Percentiles rank a stretch among this genome's conserved stretches.
phyloP scores from a whole-genome alignment of 2,113 vertebrate genomes.

The Varanus komodoensis region DNA sequence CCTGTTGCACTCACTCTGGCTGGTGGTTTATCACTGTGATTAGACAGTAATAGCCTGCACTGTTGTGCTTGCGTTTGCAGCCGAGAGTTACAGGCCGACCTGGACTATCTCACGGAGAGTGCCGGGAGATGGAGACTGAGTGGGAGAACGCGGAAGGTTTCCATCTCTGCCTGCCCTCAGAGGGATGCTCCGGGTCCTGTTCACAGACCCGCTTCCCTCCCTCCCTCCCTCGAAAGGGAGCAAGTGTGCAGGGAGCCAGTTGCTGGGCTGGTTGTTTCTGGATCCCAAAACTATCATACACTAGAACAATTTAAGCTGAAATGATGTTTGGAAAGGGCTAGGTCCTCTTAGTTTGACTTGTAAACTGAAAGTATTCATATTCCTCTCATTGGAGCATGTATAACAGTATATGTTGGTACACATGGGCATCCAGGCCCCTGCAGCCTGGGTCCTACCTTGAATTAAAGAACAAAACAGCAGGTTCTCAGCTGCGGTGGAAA shows the following conservation, averaged over 20 bases:
- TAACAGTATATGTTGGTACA: neutral
- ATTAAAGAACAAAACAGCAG: no score
- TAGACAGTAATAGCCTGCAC: conserved; percentile 15
- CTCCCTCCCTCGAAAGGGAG: no score
- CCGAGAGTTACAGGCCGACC: neutral
- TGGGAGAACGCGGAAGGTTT: neutral
- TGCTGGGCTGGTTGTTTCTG: neutral
- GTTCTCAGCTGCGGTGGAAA: no score
- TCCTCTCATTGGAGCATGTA: neutral
- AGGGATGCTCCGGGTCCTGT: neutral
- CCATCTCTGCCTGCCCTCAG: neutral
- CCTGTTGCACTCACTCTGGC: fast-evolving
- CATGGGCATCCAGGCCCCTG: neutral
- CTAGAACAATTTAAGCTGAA: neutral
- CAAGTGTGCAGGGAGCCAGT: no score
- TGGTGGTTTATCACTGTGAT: fast-evolving
- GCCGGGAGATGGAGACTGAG: neutral
- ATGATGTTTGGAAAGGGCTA: neutral
- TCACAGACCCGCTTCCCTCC: neutral
- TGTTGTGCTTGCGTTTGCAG: neutral
- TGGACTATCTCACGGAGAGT: neutral
- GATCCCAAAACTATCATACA: neutral
- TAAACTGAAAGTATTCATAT: neutral
- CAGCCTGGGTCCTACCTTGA: no score
- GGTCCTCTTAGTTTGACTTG: neutral